Evolutionary conservation across 2,113 vertebrate genomes (phyloP).

Genomic region (Gulo gulo): DNA sequence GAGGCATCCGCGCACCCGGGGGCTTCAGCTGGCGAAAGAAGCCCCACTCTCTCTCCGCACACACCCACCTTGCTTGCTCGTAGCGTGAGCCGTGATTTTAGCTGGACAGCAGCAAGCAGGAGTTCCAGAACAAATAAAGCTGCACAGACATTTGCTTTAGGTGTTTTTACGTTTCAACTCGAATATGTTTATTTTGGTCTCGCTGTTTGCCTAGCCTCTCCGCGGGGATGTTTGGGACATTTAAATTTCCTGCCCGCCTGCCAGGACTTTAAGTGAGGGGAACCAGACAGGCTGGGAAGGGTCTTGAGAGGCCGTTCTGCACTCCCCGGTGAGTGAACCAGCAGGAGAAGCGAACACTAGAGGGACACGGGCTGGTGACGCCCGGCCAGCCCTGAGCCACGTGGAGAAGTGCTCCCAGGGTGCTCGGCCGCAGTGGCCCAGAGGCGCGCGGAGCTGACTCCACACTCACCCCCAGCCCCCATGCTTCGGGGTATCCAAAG

Average conservation of each 20-base stretch:
- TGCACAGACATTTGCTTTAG: conserved; percentile 48
- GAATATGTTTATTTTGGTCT: conserved; percentile 53
- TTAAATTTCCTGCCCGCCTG: conserved; percentile 6
- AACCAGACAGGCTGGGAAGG: neutral
- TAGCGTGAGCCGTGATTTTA: conserved; percentile 53
- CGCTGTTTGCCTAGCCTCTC: conserved; percentile 52
- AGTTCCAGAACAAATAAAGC: conserved; percentile 63
- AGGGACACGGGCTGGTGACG: neutral
- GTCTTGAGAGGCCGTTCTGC: rapidly evolving
- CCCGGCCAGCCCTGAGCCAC: rapidly evolving
- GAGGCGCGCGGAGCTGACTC: rapidly evolving
- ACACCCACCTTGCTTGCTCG: neutral
- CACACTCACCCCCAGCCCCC: too few species aligned
- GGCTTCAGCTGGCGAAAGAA: neutral
- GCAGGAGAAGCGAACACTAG: neutral
- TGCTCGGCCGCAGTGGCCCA: neutral
- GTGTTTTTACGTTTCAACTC: conserved; percentile 40
- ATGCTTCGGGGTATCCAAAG: neutral
- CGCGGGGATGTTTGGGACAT: neutral
- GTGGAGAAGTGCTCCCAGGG: rapidly evolving
- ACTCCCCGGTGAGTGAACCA: rapidly evolving
- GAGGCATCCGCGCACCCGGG: rapidly evolving
- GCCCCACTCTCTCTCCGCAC: rapidly evolving
- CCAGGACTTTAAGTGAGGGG: neutral
- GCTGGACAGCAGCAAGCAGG: neutral